These are phyloP conservation scores for Desmodus rotundus DNA, from an alignment of 2,113 vertebrate genomes.

Conservation along the genomic window DNA sequence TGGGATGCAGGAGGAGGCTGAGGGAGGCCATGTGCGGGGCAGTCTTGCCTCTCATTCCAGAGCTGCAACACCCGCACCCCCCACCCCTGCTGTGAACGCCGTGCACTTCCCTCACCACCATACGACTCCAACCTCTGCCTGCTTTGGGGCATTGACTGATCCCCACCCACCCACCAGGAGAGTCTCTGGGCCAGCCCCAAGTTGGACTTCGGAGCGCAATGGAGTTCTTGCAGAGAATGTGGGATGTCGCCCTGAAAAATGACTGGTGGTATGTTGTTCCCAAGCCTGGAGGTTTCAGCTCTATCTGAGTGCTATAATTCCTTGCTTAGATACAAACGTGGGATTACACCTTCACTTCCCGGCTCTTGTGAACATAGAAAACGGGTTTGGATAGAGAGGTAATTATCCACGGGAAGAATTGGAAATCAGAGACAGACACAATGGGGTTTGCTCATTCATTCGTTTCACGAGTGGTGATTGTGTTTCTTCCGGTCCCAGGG, in stretches of 20 bases:
- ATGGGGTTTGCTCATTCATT: not conserved
- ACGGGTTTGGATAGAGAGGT: not conserved
- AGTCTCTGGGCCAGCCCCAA: too few species aligned
- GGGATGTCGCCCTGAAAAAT: not conserved
- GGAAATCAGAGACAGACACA: not conserved
- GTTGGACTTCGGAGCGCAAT: not conserved
- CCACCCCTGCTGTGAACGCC: not conserved
- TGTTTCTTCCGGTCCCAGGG: not conserved
- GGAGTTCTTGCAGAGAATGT: not conserved
- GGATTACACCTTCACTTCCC: not conserved
- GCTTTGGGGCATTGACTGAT: not conserved
- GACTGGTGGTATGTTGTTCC: not conserved
- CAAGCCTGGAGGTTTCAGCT: not conserved
- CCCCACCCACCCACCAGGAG: not conserved
- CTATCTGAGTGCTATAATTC: not conserved
- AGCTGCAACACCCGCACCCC: not conserved
- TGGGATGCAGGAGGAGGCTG: constrained; percentile 69
- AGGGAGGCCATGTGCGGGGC: constrained; percentile 52
- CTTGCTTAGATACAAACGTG: not conserved
- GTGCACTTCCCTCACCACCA: not conserved
- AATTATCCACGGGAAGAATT: not conserved
- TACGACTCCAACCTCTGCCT: not conserved
- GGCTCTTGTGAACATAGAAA: not conserved
- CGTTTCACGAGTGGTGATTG: not conserved
- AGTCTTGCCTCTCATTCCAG: constrained; percentile 41